phyloP scores from a whole-genome alignment of 2,888 invertebrate genomes.

The Pterostichus niger region DNA sequence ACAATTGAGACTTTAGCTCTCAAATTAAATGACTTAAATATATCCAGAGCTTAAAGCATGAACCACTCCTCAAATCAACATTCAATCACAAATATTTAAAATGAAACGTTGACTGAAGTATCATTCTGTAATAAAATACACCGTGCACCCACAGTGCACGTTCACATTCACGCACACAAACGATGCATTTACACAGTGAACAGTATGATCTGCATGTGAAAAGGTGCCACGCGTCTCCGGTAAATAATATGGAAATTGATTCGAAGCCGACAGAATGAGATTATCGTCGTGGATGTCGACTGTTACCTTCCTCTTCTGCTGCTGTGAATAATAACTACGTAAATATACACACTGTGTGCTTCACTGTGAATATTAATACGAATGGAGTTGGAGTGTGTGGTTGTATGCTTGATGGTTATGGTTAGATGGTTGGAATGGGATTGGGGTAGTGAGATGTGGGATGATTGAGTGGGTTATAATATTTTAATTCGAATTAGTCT shows the following conservation, averaged over 20 bases:
- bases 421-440: neutral
- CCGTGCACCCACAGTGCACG: neutral
- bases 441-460: no score
- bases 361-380: constrained; percentile 25
- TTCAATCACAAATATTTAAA: constrained; percentile 50
- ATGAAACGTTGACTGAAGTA: neutral
- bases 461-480: constrained; percentile 1
- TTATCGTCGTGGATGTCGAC: constrained; percentile 37
- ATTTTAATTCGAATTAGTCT: no score
- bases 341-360: constrained; percentile 23
- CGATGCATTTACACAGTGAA: constrained; percentile 5
- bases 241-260: constrained; percentile 65
- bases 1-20: no score
- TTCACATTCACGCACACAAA: constrained; percentile 27
- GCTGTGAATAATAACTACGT: constrained; percentile 47
- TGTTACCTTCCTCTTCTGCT: constrained; percentile 44
- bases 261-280: constrained; percentile 62
- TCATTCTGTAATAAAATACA: neutral
- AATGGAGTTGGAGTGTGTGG: neutral
- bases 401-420: neutral
- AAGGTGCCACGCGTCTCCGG: constrained; percentile 67
- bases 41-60: constrained; percentile 3
- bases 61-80: constrained; percentile 29
- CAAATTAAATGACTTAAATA: no score
- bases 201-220: constrained; percentile 53